phyloP scores from a whole-genome alignment of 2,797 vertebrate species.

The Argya squamiceps region DNA sequence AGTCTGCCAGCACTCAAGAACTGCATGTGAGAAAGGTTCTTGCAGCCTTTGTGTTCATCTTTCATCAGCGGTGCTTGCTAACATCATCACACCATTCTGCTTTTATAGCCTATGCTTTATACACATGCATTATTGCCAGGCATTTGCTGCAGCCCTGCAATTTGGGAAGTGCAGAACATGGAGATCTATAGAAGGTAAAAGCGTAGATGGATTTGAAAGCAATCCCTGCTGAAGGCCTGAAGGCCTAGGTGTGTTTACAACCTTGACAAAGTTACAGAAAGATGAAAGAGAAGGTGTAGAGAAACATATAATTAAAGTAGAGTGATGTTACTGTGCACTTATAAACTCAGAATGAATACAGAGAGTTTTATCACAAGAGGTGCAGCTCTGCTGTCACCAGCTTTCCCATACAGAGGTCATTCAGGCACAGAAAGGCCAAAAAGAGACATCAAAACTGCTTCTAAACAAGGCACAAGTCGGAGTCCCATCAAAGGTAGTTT shows the following conservation, averaged over 20 bases:
- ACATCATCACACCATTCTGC: not conserved
- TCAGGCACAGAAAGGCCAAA: not conserved
- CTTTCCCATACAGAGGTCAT: not conserved
- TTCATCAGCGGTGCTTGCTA: constrained; percentile 32
- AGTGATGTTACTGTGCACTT: constrained; percentile 16
- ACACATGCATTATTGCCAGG: constrained; percentile 1
- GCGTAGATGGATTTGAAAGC: constrained; percentile 29
- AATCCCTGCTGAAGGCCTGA: constrained; percentile 31
- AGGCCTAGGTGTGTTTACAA: constrained; percentile 64
- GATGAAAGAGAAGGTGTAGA: constrained; percentile 48
- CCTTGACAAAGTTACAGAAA: constrained; percentile 56
- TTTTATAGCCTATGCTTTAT: not conserved
- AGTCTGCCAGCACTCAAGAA: not conserved
- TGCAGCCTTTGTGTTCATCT: constrained; percentile 1
- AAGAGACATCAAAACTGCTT: not conserved
- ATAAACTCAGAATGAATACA: not conserved
- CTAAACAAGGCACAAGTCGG: not conserved
- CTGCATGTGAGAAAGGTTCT: not conserved
- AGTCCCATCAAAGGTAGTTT: not conserved
- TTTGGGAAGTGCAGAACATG: constrained; percentile 21
- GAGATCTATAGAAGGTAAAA: not conserved
- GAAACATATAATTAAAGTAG: constrained; percentile 68
- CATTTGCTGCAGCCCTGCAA: constrained; percentile 9
- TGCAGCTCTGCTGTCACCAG: not conserved
- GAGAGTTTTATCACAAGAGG: not conserved